Base-by-base conservation (phyloP, 2,113 vertebrate species). In the Australoheros scitulus region DNA sequence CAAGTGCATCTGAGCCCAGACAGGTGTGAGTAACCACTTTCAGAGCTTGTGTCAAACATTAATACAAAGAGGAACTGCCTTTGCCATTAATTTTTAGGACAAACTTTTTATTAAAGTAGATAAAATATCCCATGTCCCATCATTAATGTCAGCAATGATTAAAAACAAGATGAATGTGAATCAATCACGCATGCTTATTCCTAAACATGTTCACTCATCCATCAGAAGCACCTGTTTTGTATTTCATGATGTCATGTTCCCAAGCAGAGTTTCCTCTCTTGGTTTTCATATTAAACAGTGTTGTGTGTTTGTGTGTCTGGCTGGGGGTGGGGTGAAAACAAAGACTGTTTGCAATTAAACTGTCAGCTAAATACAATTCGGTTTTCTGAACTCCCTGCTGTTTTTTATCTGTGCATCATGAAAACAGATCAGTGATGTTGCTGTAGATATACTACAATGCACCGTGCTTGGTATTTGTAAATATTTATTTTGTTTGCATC, bases 291-390 rank as follows among this genome's bases (percentile, higher is more conserved):
- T 52, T 8, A 50, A 50, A 70, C 17, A 52, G 24, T 32, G 65
- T 32, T 52, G 24, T 70, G 43, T 68, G 38, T 47, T 15, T 50
- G 43, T 72, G 43, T 15, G 43, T 50, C 5, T 50, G 47, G 15
- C 47, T 52, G 47, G 64, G 64, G 24, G 9, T 70, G 41, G 68
- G 68, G 24, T 32, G 68, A 52, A 52, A 50, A 55, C 17, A 55
- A 72, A 26, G 47, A 55, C 68, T 72, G 68, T 72, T 72, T 72
- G 26, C 3, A 11, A 72, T 72, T 55, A 72, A 34, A n/a, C 6
- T 55, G 43, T 55, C 26, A 72, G 68, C 68, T 72, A 72, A 72
- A 72, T 55, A 55, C 47, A 72, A n/a, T 72, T 55, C 47, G 26
- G 20, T 52, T 72, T 72, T 55, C 47, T 72, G 47, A 72, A 52